These are phyloP conservation scores for Antheraea assamensis DNA, from an alignment of 2,888 invertebrate species.

Conservation along the genomic window DNA sequence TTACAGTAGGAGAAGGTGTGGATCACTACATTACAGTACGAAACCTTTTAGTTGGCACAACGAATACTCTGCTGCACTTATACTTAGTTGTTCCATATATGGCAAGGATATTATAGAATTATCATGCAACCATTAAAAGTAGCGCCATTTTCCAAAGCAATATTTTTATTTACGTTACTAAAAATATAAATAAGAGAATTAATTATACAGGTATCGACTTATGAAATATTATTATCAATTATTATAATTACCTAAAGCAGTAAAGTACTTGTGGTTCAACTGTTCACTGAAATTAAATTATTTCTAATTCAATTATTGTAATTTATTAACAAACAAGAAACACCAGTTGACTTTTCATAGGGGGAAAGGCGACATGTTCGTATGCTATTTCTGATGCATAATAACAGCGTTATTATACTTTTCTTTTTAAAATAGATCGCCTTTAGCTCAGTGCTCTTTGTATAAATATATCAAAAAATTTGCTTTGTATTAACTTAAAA, in stretches of 20 bases:
- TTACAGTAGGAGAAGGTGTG: constrained; percentile 9
- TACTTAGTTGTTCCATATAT: not conserved
- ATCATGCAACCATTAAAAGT: not conserved
- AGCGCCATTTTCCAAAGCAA: not conserved
- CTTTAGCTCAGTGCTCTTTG: too few species aligned
- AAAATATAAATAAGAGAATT: too few species aligned
- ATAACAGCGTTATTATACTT: too few species aligned
- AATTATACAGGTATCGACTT: too few species aligned
- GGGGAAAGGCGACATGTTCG: not conserved
- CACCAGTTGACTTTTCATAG: not conserved
- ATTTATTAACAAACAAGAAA: not conserved
- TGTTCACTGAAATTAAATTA: too few species aligned
- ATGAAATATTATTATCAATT: too few species aligned
- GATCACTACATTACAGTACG: constrained; percentile 1
- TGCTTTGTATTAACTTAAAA: too few species aligned
- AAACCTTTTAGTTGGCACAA: constrained; percentile 3
- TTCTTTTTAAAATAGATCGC: too few species aligned
- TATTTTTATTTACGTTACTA: not conserved
- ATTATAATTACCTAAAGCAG: not conserved
- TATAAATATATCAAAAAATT: too few species aligned
- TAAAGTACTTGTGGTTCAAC: not conserved
- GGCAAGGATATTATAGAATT: not conserved
- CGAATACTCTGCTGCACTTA: not conserved
- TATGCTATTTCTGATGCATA: too few species aligned
- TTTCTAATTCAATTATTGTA: too few species aligned